A percentile compares a stretch with the other conserved stretches of the same genome.
phyloP scores from a whole-genome alignment of 1,140 invertebrate genomes.

The Cheumatopsyche charites region DNA sequence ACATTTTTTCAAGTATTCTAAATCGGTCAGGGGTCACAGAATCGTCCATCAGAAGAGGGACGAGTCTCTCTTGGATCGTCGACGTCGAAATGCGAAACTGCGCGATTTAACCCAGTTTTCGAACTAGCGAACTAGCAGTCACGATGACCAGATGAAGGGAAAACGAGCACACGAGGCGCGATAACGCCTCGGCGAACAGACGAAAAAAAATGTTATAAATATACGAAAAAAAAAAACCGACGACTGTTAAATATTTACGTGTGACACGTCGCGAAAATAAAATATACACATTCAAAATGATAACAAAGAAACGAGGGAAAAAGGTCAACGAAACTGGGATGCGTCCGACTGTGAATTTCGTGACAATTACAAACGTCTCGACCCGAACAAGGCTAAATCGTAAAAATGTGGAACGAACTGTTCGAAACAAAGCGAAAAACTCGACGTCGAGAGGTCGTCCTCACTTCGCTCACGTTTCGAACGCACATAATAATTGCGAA shows the following conservation, averaged over 20 bases:
- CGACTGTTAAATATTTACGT: constrained; percentile 17
- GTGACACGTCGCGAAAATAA: neutral
- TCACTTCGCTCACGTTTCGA: too few species aligned
- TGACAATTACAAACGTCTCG: constrained; percentile 12
- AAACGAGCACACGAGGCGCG: constrained; percentile 13
- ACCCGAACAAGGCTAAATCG: constrained; percentile 18
- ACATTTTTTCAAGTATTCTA: neutral
- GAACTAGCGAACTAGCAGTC: constrained; percentile 17
- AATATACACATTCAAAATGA: too few species aligned
- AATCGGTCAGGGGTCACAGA: constrained; percentile 19
- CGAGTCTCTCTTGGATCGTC: neutral
- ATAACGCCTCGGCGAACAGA: constrained; percentile 5
- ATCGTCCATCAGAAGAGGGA: constrained; percentile 3
- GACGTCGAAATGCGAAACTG: constrained; percentile 6
- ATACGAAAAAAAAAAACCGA: constrained; percentile 4
- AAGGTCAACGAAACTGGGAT: constrained; percentile 32
- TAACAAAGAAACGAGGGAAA: constrained; percentile 32
- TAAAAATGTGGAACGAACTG: constrained; percentile 7
- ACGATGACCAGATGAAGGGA: constrained; percentile 23
- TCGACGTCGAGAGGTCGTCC: too few species aligned
- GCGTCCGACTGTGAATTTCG: constrained; percentile 9
- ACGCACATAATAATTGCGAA: too few species aligned
- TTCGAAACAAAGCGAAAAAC: constrained; percentile 6
- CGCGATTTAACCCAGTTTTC: constrained; percentile 15
- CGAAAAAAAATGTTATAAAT: constrained; percentile 14